These are phyloP conservation scores for Pristionchus mayeri DNA, from an alignment of 2,888 invertebrate species.

Conservation along the genomic window DNA sequence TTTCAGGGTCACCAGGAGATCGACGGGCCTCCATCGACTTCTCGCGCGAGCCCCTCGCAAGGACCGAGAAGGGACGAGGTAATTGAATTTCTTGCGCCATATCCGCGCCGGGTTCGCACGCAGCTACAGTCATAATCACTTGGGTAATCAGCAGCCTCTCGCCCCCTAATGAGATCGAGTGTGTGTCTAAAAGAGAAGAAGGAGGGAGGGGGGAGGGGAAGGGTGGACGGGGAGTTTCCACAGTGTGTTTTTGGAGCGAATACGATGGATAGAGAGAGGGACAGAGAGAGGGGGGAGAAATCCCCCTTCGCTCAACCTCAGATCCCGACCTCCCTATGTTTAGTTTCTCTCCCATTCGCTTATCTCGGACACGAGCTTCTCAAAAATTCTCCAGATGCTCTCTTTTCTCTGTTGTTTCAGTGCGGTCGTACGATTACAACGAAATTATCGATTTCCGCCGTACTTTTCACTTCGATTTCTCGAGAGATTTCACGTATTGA, in stretches of 20 bases:
- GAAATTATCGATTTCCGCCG: constrained; percentile 14
- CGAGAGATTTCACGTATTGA: constrained; percentile 7
- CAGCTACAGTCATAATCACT: constrained; percentile 19
- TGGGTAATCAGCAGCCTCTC: constrained; percentile 28
- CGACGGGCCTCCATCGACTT: not conserved
- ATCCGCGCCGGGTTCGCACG: not conserved
- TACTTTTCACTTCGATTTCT: too few species aligned
- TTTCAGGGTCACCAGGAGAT: constrained; percentile 24
- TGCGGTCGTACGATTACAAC: constrained; percentile 38
- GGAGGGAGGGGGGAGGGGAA: constrained; percentile 42
- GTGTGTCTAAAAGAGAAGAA: not conserved
- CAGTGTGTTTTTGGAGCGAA: constrained; percentile 33
- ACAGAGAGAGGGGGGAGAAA: not conserved
- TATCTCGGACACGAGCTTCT: not conserved
- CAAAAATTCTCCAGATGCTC: constrained; percentile 42
- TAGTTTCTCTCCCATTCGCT: constrained; percentile 20
- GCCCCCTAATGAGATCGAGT: not conserved
- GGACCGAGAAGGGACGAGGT: constrained; percentile 27
- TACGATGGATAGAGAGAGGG: too few species aligned
- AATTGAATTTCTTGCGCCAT: not conserved
- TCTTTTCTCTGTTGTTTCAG: constrained; percentile 33
- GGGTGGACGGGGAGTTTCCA: constrained; percentile 20
- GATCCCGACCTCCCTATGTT: constrained; percentile 19
- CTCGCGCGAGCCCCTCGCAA: not conserved
- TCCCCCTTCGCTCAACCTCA: not conserved